phyloP scores from a whole-genome alignment of 2,888 invertebrate genomes.

The Schrankia costaestrigalis region DNA sequence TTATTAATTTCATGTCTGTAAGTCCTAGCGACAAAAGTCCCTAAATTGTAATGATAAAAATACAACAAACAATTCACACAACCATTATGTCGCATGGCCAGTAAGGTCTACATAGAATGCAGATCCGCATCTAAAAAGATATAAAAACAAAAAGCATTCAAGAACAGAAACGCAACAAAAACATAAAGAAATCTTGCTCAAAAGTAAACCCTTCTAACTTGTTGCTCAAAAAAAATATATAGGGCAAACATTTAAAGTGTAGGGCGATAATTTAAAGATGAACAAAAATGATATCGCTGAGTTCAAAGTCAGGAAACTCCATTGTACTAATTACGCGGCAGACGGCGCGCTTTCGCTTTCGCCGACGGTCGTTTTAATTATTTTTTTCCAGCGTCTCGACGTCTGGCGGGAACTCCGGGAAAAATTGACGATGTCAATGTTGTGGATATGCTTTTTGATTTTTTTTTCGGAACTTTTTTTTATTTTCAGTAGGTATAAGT shows the following conservation, averaged over 20 bases:
- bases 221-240: constrained; percentile 20
- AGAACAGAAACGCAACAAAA: neutral
- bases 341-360: constrained; percentile 80
- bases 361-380: constrained; percentile 77
- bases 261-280: constrained; percentile 49
- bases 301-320: constrained; percentile 80
- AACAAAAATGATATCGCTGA: constrained; percentile 69
- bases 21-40: too few relatives aligned
- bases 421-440: constrained; percentile 56
- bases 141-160: too few relatives aligned
- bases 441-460: constrained; percentile 15
- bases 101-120: too few relatives aligned
- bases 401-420: constrained; percentile 75
- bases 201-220: constrained; percentile 17
- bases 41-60: too few relatives aligned
- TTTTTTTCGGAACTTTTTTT: too few relatives aligned
- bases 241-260: constrained; percentile 34
- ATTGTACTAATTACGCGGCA: constrained; percentile 80
- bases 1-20: too few relatives aligned
- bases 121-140: too few relatives aligned
- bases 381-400: constrained; percentile 79
- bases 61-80: too few relatives aligned
- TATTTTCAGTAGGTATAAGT: too few relatives aligned
- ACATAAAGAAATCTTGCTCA: neutral
- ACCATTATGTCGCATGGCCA: too few relatives aligned